Base-by-base conservation (phyloP, 2,113 vertebrate genomes). In the Asarcornis scutulata region DNA sequence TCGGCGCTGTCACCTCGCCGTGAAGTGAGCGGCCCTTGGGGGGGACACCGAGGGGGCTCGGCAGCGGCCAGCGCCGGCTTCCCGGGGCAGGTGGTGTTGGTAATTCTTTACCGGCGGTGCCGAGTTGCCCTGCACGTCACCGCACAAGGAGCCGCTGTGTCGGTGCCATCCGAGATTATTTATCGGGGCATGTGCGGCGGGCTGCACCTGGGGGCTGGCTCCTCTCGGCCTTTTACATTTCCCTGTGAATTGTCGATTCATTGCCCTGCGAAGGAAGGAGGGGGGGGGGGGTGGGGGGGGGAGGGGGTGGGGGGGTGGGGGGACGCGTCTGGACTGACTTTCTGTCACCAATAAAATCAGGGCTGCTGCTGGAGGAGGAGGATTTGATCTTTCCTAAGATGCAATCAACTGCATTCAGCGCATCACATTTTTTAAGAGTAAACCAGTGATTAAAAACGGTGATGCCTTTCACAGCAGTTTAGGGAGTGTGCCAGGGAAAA, bases 241-340 rank as follows among this genome's bases (percentile, higher is more conserved):
- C 94, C 96, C 96, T 84, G 88, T 97, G 97, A 98, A 98, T 98
- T 97, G 97, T 97, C 97, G 95, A 89, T 98, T 98, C 96, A 96
- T 90, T 96, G 96, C 95, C 92, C 95, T 96, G 95, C 90, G 84
- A 91, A 97, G 93, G 68, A 38, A 50, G 38, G 26, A 6, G 20
- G 20, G 38, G 38, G 38, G 10, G 38, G 46, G 44, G 17, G 17
- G 44, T 42, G 42, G 42, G 17, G 42, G 14, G 6, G 17, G 44
- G 17, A 38, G 46, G 20, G 46, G 46, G 18, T 9, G 18, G 18
- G 46, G 9, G 18, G 18, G 46, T 4, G 48, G 71, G 44, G 85
- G 29, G 34, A 90, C 96, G 89, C 94, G 93, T 93, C 95, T 97
- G 96, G 95, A 96, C 97, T 94, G 95, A 93, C 91, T 95, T 94